These are phyloP conservation scores for Nasonia vitripennis DNA, from an alignment of 1,140 invertebrate genomes.

Conservation along the genomic window DNA sequence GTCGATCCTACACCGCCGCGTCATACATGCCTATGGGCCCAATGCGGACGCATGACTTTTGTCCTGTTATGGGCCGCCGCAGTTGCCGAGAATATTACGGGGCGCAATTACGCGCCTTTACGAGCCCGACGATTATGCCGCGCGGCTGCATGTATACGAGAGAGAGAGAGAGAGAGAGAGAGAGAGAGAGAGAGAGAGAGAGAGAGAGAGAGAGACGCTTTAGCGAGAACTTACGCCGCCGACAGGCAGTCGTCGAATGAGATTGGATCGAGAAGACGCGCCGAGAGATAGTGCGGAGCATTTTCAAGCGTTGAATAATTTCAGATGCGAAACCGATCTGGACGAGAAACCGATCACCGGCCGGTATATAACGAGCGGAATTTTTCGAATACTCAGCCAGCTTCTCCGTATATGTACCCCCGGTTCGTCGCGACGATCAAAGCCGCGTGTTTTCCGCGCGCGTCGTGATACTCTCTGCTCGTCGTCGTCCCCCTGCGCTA, in stretches of 20 bases:
- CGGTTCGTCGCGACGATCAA: not conserved
- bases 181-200: too few relatives aligned
- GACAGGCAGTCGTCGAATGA: too few relatives aligned
- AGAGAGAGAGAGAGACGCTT: not conserved
- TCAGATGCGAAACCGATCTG: too few relatives aligned
- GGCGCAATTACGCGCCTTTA: slow-evolving; percentile 38
- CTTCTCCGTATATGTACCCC: not conserved
- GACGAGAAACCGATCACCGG: not conserved
- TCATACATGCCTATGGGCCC: not conserved
- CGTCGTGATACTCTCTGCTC: too few relatives aligned
- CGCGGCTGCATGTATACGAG: not conserved
- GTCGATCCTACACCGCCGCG: not conserved
- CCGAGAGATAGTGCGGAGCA: not conserved
- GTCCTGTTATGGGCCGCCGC: slow-evolving; percentile 25
- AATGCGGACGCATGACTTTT: not conserved
- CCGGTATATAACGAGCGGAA: not conserved
- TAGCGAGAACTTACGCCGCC: not conserved
- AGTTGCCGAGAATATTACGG: slow-evolving; percentile 12
- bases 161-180: not conserved
- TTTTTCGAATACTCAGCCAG: not conserved
- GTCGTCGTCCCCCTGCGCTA: too few relatives aligned
- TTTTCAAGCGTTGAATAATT: too few relatives aligned
- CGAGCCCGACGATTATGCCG: slow-evolving; percentile 5
- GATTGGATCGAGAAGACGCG: too few relatives aligned
- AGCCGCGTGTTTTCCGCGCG: not conserved